Percentiles rank a stretch among this genome's conserved stretches.
Evolutionary conservation across 2,797 vertebrate species (phyloP).

Genomic region (Channa striata): DNA sequence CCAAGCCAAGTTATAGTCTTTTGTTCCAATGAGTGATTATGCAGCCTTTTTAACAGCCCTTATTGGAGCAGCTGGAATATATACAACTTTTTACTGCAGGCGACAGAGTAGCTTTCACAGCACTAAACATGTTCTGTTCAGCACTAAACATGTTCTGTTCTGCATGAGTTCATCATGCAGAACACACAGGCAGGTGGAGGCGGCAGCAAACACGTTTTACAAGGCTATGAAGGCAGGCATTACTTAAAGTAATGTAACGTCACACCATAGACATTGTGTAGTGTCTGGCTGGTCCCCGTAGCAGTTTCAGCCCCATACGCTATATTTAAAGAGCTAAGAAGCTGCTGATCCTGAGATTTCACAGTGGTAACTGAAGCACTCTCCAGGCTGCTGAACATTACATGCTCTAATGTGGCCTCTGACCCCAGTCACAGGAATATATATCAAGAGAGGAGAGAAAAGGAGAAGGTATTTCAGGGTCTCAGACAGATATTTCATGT

Average conservation of each 20-base stretch:
- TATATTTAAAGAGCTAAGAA: slow-evolving; percentile 69
- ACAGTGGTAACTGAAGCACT: slow-evolving; percentile 74
- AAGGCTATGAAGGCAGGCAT: slow-evolving; percentile 55
- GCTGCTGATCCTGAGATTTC: slow-evolving; percentile 69
- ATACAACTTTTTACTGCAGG: slow-evolving; percentile 49
- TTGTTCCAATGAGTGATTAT: slow-evolving; percentile 68
- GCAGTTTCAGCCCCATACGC: slow-evolving; percentile 28
- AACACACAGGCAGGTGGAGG: slow-evolving; percentile 67
- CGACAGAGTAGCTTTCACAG: slow-evolving; percentile 52
- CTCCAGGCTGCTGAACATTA: slow-evolving; percentile 70
- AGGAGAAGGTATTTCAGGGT: slow-evolving; percentile 39
- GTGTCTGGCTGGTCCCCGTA: slow-evolving; percentile 38
- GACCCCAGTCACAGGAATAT: slow-evolving; percentile 66
- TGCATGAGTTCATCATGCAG: slow-evolving; percentile 50
- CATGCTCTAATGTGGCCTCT: slow-evolving; percentile 70
- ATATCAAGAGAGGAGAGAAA: slow-evolving; percentile 60
- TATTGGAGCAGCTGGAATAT: slow-evolving; percentile 61
- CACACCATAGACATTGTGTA: slow-evolving; percentile 38
- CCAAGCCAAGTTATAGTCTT: slow-evolving; percentile 71
- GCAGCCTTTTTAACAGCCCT: slow-evolving; percentile 48
- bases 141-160: slow-evolving; percentile 50
- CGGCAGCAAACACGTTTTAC: slow-evolving; percentile 60
- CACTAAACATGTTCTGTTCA: slow-evolving; percentile 49
- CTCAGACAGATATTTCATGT: slow-evolving; percentile 63
- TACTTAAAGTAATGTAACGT: slow-evolving; percentile 56